A percentile compares a stretch with the other conserved stretches of the same genome.
These are phyloP conservation scores for Jordanella pulchra DNA, from an alignment of 2,797 vertebrate species.

Conservation along the genomic window DNA sequence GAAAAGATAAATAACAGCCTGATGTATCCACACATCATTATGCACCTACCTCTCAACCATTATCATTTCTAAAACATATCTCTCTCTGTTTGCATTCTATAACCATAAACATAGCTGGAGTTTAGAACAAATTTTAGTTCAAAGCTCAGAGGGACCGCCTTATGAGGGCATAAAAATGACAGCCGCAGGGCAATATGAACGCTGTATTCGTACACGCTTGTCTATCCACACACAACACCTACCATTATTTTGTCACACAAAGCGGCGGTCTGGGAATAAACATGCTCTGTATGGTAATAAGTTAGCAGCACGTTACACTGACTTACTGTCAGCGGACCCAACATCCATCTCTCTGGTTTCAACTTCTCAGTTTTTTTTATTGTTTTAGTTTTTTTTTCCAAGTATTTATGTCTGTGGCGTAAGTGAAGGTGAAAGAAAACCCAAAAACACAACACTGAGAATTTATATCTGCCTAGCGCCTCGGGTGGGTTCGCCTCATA, in stretches of 20 bases:
- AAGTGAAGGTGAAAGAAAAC: slow-evolving; percentile 50
- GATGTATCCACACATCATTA: slow-evolving; percentile 9
- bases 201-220: slow-evolving; percentile 35
- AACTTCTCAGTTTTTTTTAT: slow-evolving; percentile 2
- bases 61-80: slow-evolving; percentile 12
- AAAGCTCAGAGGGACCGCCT: slow-evolving; percentile 15
- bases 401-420: slow-evolving; percentile 40
- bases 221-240: slow-evolving; percentile 45
- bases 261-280: slow-evolving; percentile 63
- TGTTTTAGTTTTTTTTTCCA: neutral
- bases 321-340: slow-evolving; percentile 63
- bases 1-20: slow-evolving; percentile 33
- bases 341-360: slow-evolving; percentile 49
- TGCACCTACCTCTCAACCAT: slow-evolving; percentile 11
- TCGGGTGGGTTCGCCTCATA: slow-evolving; percentile 44
- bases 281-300: slow-evolving; percentile 66
- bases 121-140: slow-evolving; percentile 17
- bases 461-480: slow-evolving; percentile 37
- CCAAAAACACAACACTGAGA: slow-evolving; percentile 41
- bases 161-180: slow-evolving; percentile 26
- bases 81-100: slow-evolving; percentile 11
- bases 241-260: slow-evolving; percentile 54
- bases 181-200: slow-evolving; percentile 41
- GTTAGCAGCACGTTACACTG: slow-evolving; percentile 67
- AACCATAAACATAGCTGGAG: slow-evolving; percentile 1